phyloP scores from a whole-genome alignment of 2,113 vertebrate genomes.

The Phylloscopus whistleri region DNA sequence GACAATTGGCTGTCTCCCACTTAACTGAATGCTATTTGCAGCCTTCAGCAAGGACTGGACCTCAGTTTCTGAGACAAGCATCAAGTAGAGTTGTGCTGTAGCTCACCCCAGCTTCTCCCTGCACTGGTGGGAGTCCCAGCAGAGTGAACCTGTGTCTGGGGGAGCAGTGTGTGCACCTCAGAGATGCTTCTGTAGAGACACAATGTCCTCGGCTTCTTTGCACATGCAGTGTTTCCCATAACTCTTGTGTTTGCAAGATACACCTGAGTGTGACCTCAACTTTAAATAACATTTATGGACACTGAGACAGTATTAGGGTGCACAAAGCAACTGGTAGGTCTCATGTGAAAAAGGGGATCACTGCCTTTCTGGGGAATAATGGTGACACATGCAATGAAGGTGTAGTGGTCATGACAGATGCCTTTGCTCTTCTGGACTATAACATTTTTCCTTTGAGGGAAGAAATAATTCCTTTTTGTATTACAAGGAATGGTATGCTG shows the following conservation, averaged over 20 bases:
- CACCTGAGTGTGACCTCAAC: not conserved
- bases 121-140: not conserved
- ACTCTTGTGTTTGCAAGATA: not conserved
- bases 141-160: not conserved
- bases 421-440: not conserved
- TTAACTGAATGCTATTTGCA: not conserved
- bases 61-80: not conserved
- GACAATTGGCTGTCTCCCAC: not conserved
- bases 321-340: not conserved
- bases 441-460: not conserved
- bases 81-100: not conserved
- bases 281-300: not conserved
- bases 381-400: not conserved
- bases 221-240: not conserved
- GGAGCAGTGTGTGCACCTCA: rapidly evolving
- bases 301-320: not conserved
- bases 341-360: not conserved
- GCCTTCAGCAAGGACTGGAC: not conserved
- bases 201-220: rapidly evolving
- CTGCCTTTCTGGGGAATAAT: not conserved
- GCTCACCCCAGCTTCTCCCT: not conserved
- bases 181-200: not conserved
- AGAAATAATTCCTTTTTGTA: not conserved
- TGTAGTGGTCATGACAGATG: not conserved
- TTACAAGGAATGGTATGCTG: not conserved